Evolutionary conservation across 2,797 vertebrate species (phyloP), one percentile per base, ranked within the genome.

Genomic region (Notolepis coatsorum): DNA sequence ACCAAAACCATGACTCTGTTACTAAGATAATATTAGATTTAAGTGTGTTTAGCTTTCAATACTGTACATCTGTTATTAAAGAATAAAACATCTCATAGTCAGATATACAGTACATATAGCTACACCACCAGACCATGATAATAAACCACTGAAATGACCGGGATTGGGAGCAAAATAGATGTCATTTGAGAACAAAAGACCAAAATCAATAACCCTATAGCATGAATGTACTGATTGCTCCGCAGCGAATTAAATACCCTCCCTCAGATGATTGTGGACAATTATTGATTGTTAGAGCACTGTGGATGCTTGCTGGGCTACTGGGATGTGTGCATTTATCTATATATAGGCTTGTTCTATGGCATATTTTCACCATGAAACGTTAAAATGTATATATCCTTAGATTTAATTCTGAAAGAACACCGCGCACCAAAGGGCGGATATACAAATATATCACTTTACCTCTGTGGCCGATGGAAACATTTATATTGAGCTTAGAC

Each of bases 241-340:
- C 20, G 21, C 8, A 31, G 17, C 15, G 20, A 46, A 61, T 54
- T 4, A 7, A 8, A 58, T 38, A 17, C 28, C 15, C 25, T 58
- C 21, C 27, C 7, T 7, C 23, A 15, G 49, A 9, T 59, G 31
- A 35, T n/a, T 33, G 23, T 48, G 31, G 13, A 18, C 21, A 39
- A 45, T n/a, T 62, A 58, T 62, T 31, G 24, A 61, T 67, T n/a
- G n/a, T n/a, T 48, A 24, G 13, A 18, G 18, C 39, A 45, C n/a
- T 62, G 53, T 62, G 25, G 24, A 61, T 67, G 17, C 15, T 2
- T 45, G 18, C 5, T 61, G 6, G 31, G 10, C 23, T 51, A n/a
- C n/a, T n/a, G n/a, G n/a, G n/a, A n/a, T n/a, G n/a, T n/a, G n/a
- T n/a, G n/a, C n/a, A n/a, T 35, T 35, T 12, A 3, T 21, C 25